Evolutionary conservation across 2,797 vertebrate species (phyloP).

Genomic region (Zenarchopterus dispar): DNA sequence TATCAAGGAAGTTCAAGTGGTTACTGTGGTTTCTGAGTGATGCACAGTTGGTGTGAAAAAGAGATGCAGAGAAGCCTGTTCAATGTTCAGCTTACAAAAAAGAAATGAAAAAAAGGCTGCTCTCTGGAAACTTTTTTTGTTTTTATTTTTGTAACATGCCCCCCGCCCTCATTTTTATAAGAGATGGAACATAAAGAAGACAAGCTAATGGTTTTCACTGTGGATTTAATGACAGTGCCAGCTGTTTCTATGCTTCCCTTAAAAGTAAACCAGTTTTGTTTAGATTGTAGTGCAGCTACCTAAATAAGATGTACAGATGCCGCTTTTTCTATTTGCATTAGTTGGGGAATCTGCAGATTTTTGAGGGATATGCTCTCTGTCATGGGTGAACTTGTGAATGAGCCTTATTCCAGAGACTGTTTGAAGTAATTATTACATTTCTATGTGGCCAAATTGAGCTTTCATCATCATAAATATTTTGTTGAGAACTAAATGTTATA

Average conservation of each 20-base stretch:
- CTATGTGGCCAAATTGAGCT: too few species aligned
- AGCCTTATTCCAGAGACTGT: too few species aligned
- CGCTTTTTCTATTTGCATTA: too few species aligned
- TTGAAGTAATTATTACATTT: too few species aligned
- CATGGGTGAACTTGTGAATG: too few species aligned
- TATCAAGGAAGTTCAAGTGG: constrained; percentile 52
- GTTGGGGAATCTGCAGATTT: too few species aligned
- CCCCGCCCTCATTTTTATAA: not conserved
- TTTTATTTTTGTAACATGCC: constrained; percentile 10
- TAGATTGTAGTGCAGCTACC: too few species aligned
- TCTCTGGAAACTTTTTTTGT: not conserved
- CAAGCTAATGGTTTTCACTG: not conserved
- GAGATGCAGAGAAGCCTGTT: constrained; percentile 55
- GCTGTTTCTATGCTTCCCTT: constrained; percentile 9
- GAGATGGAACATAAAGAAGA: not conserved
- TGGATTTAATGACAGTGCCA: not conserved
- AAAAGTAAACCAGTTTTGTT: constrained; percentile 3
- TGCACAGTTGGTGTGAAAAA: constrained; percentile 31
- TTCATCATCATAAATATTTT: too few species aligned
- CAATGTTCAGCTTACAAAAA: constrained; percentile 32
- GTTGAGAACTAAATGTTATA: too few species aligned
- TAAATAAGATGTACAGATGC: too few species aligned
- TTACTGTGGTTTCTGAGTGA: constrained; percentile 24
- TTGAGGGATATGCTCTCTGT: too few species aligned
- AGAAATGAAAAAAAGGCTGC: not conserved